Evolutionary conservation across 2,797 vertebrate species (phyloP), one percentile per base, ranked within the genome.

Genomic region (Phoeniculus purpureus): DNA sequence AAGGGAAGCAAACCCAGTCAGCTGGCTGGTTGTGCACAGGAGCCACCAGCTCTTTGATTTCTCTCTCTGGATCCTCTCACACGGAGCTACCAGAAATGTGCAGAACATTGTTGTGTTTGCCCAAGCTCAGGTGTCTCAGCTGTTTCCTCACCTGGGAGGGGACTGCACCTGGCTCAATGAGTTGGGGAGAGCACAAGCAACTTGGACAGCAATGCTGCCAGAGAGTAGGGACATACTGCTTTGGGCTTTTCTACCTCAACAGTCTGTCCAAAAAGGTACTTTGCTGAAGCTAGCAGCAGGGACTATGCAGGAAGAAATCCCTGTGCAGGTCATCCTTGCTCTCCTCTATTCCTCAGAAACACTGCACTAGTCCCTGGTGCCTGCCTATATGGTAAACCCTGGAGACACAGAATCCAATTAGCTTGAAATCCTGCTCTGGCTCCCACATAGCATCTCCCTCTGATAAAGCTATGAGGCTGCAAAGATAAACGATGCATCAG

Each of bases 401-500:
- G 4, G 92, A 96, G 89, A 92, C 92, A 88, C 60, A 94, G 95
- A 96, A 96, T 96, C 94, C 96, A 96, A 95, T 97, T 97, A 97
- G 96, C 90, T 40, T 76, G 84, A 95, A 95, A 97, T 93, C 94
- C 55, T 55, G 78, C 96, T 90, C 92, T 71, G 64, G 75, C 90
- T 94, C 87, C 71, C 0, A 59, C 62, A 31, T 85, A 96, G 92
- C 82, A 37, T 84, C 50, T 79, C 92, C 95, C 93, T 95, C 96
- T 85, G 93, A 93, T 75, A 94, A 68, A 93, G 66, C 84, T 13
- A 54, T 87, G 95, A 77, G 93, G 91, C 97, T 95, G 94, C 96
- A 94, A 96, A 96, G 96, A 96, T 95, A 96, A 96, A 95, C 17
- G 85, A 86, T 92, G 94, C 96, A 96, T 97, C 97, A 96, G 94